Percentiles rank a stretch among this genome's conserved stretches.
phyloP scores from a whole-genome alignment of 2,797 vertebrate species.

The Parambassis ranga region DNA sequence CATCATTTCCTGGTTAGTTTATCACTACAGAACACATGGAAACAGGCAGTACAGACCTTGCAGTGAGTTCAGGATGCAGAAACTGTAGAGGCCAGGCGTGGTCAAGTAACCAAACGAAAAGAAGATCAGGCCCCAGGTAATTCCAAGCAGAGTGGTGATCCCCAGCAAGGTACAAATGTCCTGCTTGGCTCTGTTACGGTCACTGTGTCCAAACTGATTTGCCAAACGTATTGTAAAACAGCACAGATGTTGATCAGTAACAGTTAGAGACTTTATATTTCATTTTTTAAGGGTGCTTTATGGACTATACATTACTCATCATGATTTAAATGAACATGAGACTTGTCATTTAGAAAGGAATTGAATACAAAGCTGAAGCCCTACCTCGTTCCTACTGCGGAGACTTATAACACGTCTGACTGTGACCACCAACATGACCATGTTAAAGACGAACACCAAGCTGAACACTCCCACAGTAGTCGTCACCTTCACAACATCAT shows the following conservation, averaged over 20 bases:
- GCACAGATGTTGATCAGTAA: too few relatives aligned
- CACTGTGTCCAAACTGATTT: background rate
- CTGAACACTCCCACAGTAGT: constrained; percentile 78
- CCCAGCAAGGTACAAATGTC: constrained; percentile 63
- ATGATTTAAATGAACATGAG: too few relatives aligned
- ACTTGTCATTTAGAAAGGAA: too few relatives aligned
- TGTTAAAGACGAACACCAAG: constrained; percentile 84
- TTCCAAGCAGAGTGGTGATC: constrained; percentile 76
- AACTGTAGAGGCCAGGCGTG: constrained; percentile 71
- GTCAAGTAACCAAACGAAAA: constrained; percentile 63
- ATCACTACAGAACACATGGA: background rate
- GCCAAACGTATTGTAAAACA: too few relatives aligned
- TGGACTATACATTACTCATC: too few relatives aligned
- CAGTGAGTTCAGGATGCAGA: constrained; percentile 79
- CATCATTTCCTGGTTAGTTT: too few relatives aligned
- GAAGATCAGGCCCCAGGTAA: constrained; percentile 77
- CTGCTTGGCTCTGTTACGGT: constrained; percentile 54
- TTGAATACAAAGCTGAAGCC: too few relatives aligned
- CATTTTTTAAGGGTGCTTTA: too few relatives aligned
- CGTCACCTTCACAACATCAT: constrained; percentile 53
- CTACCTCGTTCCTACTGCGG: constrained; percentile 15
- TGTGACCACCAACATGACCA: constrained; percentile 75
- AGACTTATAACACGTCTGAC: constrained; percentile 59
- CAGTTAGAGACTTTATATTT: too few relatives aligned
- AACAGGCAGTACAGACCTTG: constrained; percentile 63